A percentile compares a stretch with the other conserved stretches of the same genome.
Conservation (phyloP, 2,888 invertebrate genomes). For the Latheticus oryzae region DNA sequence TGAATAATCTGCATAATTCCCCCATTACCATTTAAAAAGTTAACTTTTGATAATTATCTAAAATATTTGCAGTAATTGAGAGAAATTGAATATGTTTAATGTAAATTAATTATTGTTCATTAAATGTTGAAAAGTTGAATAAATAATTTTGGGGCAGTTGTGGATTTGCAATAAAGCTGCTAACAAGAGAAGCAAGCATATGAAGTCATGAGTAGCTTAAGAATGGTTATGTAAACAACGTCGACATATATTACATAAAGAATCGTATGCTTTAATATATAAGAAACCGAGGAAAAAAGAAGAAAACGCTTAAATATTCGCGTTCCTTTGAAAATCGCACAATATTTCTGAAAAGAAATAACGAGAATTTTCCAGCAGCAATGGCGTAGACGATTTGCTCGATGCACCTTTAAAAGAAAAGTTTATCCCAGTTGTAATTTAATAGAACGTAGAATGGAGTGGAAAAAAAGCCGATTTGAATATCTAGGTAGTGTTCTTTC, state of each 20-base stretch:
- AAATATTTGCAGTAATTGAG: no score
- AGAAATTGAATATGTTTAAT: no score
- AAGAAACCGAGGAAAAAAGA: slow-evolving; percentile 7
- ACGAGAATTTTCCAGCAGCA: slow-evolving; percentile 26
- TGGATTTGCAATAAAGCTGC: no score
- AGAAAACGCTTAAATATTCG: slow-evolving; percentile 35
- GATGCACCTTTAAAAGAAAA: slow-evolving; percentile 15
- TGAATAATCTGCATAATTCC: no score
- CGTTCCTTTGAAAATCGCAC: slow-evolving; percentile 36
- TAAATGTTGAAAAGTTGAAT: no score
- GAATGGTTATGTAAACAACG: slow-evolving; percentile 33
- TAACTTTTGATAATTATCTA: no score
- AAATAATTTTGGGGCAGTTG: no score
- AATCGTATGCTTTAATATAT: slow-evolving; percentile 31
- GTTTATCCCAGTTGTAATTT: slow-evolving; percentile 6
- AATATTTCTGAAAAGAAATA: slow-evolving; percentile 39
- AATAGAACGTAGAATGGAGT: neutral
- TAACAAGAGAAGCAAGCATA: no score
- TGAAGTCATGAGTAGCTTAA: slow-evolving; percentile 23
- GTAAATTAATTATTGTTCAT: no score
- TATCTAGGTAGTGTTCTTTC: slow-evolving; percentile 15
- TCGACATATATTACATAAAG: slow-evolving; percentile 14
- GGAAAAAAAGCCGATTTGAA: slow-evolving; percentile 1
- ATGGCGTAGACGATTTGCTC: slow-evolving; percentile 14
- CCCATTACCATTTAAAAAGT: no score